A percentile compares a stretch with the other conserved stretches of the same genome.
Conservation (phyloP, 2,113 vertebrate species). For the Ciconia boyciana region DNA sequence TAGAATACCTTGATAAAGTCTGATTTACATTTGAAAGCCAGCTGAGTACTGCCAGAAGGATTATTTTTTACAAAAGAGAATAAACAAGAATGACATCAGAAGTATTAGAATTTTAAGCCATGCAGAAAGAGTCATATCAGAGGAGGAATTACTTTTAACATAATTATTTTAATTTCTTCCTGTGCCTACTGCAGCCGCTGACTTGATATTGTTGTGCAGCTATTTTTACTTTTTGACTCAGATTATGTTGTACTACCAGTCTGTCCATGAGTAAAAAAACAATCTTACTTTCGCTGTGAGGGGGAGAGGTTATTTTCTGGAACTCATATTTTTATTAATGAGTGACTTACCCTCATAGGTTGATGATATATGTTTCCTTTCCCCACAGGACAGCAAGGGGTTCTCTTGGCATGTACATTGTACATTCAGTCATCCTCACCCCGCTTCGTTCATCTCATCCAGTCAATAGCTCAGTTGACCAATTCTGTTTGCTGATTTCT, state of each 20-base stretch:
- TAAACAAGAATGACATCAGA: neutral
- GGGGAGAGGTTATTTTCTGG: neutral
- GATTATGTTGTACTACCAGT: neutral
- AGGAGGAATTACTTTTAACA: neutral
- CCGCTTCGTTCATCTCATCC: neutral
- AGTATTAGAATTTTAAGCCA: neutral
- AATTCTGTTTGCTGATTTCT: neutral
- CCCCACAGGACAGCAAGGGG: neutral
- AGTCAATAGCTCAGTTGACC: neutral
- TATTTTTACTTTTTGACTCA: neutral
- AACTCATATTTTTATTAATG: neutral
- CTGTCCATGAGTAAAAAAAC: neutral
- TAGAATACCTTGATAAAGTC: neutral
- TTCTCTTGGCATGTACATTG: neutral
- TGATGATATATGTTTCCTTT: neutral
- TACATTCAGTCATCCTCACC: neutral
- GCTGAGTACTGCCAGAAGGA: neutral
- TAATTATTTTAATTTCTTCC: conserved; percentile 14
- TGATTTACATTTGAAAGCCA: conserved; percentile 30
- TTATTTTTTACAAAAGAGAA: neutral
- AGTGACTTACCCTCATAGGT: neutral
- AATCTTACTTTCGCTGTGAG: neutral
- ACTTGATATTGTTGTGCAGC: neutral
- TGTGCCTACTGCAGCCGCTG: neutral
- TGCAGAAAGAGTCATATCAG: neutral